phyloP scores from a whole-genome alignment of 2,113 vertebrate genomes.

The Sceloporus undulatus region DNA sequence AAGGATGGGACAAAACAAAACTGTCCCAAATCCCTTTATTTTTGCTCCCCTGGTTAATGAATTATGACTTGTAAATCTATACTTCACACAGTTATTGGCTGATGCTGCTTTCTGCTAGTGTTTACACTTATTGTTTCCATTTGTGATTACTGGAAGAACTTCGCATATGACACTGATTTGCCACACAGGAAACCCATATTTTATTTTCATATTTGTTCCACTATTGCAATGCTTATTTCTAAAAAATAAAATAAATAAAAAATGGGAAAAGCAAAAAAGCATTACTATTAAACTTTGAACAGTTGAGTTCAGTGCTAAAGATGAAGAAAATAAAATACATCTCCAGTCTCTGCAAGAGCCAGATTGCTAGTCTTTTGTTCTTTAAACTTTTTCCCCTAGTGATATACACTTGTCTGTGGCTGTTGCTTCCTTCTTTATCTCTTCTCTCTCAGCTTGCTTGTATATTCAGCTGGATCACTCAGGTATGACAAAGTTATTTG shows the following conservation, averaged over 20 bases:
- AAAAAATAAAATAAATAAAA: neutral
- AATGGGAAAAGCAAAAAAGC: neutral
- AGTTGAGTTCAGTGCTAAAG: conserved; percentile 2
- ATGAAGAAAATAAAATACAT: conserved; percentile 18
- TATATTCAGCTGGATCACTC: conserved; percentile 21
- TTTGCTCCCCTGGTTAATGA: conserved; percentile 1
- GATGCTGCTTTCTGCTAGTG: neutral
- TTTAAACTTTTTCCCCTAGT: neutral
- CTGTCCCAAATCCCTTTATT: neutral
- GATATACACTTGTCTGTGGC: neutral
- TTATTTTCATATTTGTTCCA: conserved; percentile 23
- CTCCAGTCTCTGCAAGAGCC: neutral
- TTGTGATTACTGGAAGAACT: conserved; percentile 4
- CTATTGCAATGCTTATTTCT: neutral
- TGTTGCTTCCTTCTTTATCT: conserved; percentile 17
- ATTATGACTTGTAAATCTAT: neutral
- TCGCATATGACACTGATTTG: neutral
- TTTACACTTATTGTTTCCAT: neutral
- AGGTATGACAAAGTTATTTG: neutral
- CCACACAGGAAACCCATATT: conserved; percentile 9
- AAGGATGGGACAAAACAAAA: conserved; percentile 18
- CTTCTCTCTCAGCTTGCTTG: neutral
- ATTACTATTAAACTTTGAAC: conserved; percentile 16
- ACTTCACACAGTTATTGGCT: neutral
- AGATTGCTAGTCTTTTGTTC: conserved; percentile 6